Base-by-base conservation (phyloP, 2,113 vertebrate genomes). In the Laterallus jamaicensis region DNA sequence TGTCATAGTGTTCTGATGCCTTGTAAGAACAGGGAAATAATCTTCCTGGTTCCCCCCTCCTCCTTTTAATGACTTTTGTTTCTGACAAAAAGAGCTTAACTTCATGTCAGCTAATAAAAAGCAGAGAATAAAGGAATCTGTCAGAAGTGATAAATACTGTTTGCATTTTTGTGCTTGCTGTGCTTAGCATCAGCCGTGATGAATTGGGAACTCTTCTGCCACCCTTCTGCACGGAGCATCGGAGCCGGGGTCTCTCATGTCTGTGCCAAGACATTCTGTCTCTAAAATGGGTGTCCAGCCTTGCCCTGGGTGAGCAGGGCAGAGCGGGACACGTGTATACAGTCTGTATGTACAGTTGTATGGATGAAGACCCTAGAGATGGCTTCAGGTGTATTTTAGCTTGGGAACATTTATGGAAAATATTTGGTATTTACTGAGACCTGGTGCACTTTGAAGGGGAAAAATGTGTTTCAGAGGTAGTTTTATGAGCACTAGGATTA, bases 401-500 rank as follows among this genome's bases (percentile, higher is more conserved):
- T 80, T 29, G n/a, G 84, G 71, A 95, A 47, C 22, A 22, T 63
- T 70, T 74, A 64, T 56, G 82, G 82, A 94, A 94, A 93, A 85
- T 81, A 67, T 24, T 70, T 73, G 55, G 55, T 44, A 19, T 94
- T 93, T 52, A 1, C 6, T 67, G 85, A 90, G 49, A 75, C 71
- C 82, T 91, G 75, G 56, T 95, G 47, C 11, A 49, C 75, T 92
- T 93, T 13, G 39, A 85, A 88, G 31, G 35, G 28, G 17, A 12
- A 80, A 90, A 52, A 29, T 21, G 17, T 63, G 18, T 63, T 94
- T 86, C 56, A 92, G 47, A 81, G 68, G 39, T 81, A 67, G 88
- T 96, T 96, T 96, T 95, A 82, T 91, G 92, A 93, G 88, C 64
- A 24, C 28, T 80, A 74, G 60, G 56, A 67, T 88, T 77, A 78